A percentile compares a stretch with the other conserved stretches of the same genome.
These are phyloP conservation scores for Erinaceus europaeus DNA, from an alignment of 2,113 vertebrate species.

Conservation along the genomic window DNA sequence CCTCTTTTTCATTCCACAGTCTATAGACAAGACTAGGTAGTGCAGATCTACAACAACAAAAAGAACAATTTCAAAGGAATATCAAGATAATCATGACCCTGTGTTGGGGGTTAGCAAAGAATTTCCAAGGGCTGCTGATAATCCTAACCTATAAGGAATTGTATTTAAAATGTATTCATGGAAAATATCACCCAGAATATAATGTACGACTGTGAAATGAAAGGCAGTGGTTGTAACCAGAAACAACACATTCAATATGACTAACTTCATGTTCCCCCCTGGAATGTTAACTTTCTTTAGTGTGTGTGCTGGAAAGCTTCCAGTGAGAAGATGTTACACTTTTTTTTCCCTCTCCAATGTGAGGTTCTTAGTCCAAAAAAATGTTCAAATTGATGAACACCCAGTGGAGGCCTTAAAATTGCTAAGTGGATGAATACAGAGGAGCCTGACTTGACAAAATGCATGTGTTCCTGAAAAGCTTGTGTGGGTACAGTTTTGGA, in stretches of 20 bases:
- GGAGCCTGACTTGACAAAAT: conserved; percentile 33
- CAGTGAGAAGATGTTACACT: conserved; percentile 7
- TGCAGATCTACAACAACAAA: neutral
- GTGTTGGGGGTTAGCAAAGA: neutral
- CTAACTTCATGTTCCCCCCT: neutral
- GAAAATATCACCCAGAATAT: conserved; percentile 15
- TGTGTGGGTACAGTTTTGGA: conserved; percentile 39
- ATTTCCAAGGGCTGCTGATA: conserved; percentile 29
- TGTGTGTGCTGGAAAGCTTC: conserved; percentile 8
- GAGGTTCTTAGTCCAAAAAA: neutral
- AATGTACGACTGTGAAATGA: neutral
- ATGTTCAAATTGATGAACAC: conserved; percentile 13
- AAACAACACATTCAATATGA: neutral
- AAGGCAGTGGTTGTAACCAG: neutral
- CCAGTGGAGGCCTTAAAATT: neutral
- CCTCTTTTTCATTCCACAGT: neutral
- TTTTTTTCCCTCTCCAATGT: neutral
- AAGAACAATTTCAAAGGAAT: neutral
- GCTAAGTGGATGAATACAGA: conserved; percentile 38
- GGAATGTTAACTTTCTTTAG: neutral
- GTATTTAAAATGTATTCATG: neutral
- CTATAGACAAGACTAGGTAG: neutral
- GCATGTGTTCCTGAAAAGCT: conserved; percentile 45
- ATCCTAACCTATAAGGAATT: neutral
- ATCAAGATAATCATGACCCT: neutral